These are phyloP conservation scores for Rhinella marina DNA, from an alignment of 2,797 vertebrate species.

Conservation along the genomic window DNA sequence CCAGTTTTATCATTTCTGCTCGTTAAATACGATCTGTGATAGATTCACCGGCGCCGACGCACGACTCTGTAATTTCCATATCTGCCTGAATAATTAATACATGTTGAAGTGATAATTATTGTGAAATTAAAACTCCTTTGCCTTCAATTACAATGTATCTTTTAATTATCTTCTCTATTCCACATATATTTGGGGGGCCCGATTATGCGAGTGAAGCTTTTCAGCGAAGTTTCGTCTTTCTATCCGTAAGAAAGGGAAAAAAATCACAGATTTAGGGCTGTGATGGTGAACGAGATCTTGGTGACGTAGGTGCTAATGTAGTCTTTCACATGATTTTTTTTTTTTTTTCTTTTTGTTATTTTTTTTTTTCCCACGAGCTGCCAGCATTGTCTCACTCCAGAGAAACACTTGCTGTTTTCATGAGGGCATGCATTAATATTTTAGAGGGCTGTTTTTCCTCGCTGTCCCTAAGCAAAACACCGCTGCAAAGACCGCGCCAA, in stretches of 20 bases:
- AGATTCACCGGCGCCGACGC: neutral
- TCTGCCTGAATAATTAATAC: slow-evolving; percentile 1
- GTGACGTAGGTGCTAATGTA: slow-evolving; percentile 36
- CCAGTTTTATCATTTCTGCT: neutral
- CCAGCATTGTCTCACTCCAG: slow-evolving; percentile 12
- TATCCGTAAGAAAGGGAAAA: neutral
- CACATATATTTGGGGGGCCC: neutral
- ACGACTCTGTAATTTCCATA: neutral
- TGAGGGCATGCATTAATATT: slow-evolving; percentile 13
- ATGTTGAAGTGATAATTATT: slow-evolving; percentile 7
- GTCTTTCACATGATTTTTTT: slow-evolving; percentile 25
- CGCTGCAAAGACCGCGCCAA: neutral
- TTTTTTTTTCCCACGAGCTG: neutral
- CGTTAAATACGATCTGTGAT: neutral
- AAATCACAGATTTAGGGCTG: slow-evolving; percentile 11
- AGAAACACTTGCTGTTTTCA: neutral
- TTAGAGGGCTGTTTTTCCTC: neutral
- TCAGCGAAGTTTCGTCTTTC: neutral
- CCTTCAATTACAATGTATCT: neutral
- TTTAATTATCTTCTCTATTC: neutral
- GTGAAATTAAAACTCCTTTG: neutral
- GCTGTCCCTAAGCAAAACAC: neutral
- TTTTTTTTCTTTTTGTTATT: neutral
- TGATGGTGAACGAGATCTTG: neutral
- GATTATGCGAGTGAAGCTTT: neutral